Percentiles rank a stretch among this genome's conserved stretches.
Evolutionary conservation across 1,140 invertebrate species (phyloP).

Genomic region (Parapsyche elsis): DNA sequence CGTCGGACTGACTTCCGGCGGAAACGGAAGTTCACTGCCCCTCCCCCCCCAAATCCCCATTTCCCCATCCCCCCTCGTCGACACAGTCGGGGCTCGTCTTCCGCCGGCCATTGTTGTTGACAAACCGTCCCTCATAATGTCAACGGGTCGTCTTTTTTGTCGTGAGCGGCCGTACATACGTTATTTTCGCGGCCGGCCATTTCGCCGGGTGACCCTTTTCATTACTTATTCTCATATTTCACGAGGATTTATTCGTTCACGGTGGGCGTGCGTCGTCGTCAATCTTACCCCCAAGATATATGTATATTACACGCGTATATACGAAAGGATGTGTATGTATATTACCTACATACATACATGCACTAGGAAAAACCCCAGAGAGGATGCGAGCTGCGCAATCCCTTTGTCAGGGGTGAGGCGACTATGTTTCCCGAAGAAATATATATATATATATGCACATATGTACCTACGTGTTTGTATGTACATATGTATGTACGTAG

Average conservation of each 20-base stretch:
- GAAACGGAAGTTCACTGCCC: background rate
- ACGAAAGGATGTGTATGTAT: too few relatives aligned
- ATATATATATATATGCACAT: too few relatives aligned
- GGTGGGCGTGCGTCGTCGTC: slow-evolving; percentile 14
- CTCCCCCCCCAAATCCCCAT: background rate
- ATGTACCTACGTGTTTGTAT: too few relatives aligned
- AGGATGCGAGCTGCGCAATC: too few relatives aligned
- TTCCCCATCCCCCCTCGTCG: slow-evolving; percentile 59
- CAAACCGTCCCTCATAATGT: slow-evolving; percentile 36
- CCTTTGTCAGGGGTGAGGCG: too few relatives aligned
- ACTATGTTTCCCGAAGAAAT: too few relatives aligned
- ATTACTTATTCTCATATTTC: slow-evolving; percentile 36
- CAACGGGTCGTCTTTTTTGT: slow-evolving; percentile 25
- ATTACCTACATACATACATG: too few relatives aligned
- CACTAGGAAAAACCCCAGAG: too few relatives aligned
- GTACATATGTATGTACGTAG: too few relatives aligned
- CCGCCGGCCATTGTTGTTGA: slow-evolving; percentile 53
- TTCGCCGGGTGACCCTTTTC: slow-evolving; percentile 37
- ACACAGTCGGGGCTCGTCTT: slow-evolving; percentile 48
- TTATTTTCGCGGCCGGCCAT: slow-evolving; percentile 32
- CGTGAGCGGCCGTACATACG: slow-evolving; percentile 6
- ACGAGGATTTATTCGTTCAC: slow-evolving; percentile 18
- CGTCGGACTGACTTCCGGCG: slow-evolving; percentile 14
- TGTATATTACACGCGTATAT: background rate
- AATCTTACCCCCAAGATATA: slow-evolving; percentile 20